Base-by-base conservation (phyloP, 2,797 vertebrate species). In the Tenualosa thibaudeaui region DNA sequence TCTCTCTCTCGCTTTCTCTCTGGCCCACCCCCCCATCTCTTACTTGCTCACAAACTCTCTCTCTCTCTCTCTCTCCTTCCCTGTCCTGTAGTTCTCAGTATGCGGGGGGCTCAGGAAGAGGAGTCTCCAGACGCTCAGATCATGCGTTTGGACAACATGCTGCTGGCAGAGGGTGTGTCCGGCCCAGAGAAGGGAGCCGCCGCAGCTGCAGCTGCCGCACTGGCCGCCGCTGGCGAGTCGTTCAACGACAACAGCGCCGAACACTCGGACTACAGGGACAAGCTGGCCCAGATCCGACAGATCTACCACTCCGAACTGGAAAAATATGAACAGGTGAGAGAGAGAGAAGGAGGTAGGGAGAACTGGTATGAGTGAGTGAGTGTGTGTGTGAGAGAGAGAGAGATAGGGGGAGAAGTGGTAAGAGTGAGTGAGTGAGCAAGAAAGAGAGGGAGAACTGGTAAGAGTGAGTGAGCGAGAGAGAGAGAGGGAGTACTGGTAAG, bases 221-320 rank as follows among this genome's bases (percentile, higher is more conserved):
- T 78, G 5, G 98, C 98, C 0, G 97, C 96, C 0, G 96, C 96
- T 0, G 98, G 98, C 0, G 97, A 96, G 0, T 91, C 97, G 0
- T 97, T 96, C 0, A 96, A 97, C 0, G 98, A 99, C 95, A 99
- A 98, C 94, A 98, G 98, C 0, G 96, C 97, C 82, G 98, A 99
- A 86, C 98, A 99, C 92, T 98, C 98, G 0, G 98, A 99, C 90
- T 99, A 99, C 95, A 95, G 98, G 92, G 98, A 98, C 92, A 99
- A 99, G 89, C 96, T 99, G 83, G 96, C 98, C 15, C 98, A 99
- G 95, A 99, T 99, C 93, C 94, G 98, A 68, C 97, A 98, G 92
- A 99, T 99, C 93, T 99, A 99, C 93, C 98, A 99, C 95, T 99
- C 98, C 0, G 98, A 99, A 95, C 95, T 99, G 96, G 98, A 99